Conservation (phyloP, 2,797 vertebrate species). For the Psittacula derbiana region DNA sequence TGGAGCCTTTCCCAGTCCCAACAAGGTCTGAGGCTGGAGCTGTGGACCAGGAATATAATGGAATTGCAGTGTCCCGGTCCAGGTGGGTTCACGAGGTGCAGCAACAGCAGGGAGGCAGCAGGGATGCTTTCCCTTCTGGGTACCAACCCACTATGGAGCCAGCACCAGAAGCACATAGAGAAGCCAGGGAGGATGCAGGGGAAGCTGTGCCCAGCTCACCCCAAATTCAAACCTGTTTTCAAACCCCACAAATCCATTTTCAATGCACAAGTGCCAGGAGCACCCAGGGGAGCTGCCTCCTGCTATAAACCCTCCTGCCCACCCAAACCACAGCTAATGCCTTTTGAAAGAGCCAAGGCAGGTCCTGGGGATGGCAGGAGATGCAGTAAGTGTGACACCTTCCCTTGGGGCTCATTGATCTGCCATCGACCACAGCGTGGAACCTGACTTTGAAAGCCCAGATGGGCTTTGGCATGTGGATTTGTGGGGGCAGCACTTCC, state of each 20-base stretch:
- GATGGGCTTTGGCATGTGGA: not conserved
- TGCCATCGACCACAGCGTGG: not conserved
- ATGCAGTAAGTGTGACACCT: not conserved
- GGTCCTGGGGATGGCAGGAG: not conserved
- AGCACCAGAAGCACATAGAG: rapidly evolving
- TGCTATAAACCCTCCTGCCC: not conserved
- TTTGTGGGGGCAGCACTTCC: not conserved
- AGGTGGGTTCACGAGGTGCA: rapidly evolving
- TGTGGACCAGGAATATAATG: not conserved
- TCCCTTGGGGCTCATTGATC: not conserved
- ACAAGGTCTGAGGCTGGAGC: rapidly evolving
- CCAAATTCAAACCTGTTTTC: rapidly evolving
- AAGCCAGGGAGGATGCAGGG: not conserved
- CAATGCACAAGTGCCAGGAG: rapidly evolving
- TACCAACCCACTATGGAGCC: rapidly evolving
- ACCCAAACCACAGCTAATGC: rapidly evolving
- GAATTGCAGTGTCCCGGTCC: not conserved
- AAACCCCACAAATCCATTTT: not conserved
- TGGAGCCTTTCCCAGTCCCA: not conserved
- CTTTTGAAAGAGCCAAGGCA: not conserved
- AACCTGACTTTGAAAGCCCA: not conserved
- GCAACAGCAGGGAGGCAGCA: not conserved
- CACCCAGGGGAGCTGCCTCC: not conserved
- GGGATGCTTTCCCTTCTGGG: not conserved
- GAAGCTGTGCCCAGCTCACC: not conserved